Percentiles rank a stretch among this genome's conserved stretches.
Conservation (phyloP, 2,113 vertebrate species). For the Turnix velox region DNA sequence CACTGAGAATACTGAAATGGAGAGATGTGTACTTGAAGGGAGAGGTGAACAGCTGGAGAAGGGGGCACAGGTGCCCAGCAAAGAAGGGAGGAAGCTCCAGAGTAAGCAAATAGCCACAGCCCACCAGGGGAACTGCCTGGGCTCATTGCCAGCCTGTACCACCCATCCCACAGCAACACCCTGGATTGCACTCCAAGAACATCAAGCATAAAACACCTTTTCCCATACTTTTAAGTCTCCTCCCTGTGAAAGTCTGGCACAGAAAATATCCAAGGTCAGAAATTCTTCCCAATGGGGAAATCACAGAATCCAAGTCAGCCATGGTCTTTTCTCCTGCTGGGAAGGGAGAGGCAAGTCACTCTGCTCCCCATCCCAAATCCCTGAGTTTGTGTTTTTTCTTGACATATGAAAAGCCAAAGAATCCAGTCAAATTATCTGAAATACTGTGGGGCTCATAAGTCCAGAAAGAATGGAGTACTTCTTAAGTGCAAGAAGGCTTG, state of each 20-base stretch:
- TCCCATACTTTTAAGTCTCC: neutral
- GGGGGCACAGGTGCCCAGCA: neutral
- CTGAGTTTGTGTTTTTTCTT: neutral
- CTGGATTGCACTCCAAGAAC: neutral
- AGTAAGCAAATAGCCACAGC: neutral
- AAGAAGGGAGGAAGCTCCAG: neutral
- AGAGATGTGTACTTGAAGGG: neutral
- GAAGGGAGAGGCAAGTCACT: neutral
- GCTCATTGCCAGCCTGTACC: neutral
- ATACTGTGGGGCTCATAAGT: rapidly evolving
- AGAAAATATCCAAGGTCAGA: neutral
- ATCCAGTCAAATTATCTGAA: neutral
- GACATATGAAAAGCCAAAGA: neutral
- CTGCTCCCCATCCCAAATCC: neutral
- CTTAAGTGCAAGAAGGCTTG: neutral
- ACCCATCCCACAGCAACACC: neutral
- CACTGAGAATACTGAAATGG: neutral
- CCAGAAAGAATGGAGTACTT: neutral
- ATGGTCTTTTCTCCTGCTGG: neutral
- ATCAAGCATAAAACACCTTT: neutral
- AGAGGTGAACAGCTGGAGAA: neutral
- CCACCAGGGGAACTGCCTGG: neutral
- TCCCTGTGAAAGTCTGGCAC: neutral
- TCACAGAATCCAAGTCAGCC: neutral
- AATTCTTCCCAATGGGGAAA: neutral